A percentile compares a stretch with the other conserved stretches of the same genome.
Evolutionary conservation across 2,113 vertebrate genomes (phyloP).

Genomic region (Dromas ardeola): DNA sequence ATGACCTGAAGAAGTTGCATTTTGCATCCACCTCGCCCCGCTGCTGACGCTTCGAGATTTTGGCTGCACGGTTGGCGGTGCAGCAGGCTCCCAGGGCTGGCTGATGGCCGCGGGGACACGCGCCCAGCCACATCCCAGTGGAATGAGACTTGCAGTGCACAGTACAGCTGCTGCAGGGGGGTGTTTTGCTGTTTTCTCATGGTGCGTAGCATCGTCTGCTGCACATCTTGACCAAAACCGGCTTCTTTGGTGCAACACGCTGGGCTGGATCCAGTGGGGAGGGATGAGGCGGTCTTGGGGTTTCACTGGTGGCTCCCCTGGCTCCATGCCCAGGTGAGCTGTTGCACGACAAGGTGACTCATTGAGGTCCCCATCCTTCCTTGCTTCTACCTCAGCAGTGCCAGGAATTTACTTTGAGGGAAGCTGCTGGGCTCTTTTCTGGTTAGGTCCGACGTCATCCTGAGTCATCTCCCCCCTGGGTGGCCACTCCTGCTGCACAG

Average conservation of each 20-base stretch:
- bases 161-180: background rate
- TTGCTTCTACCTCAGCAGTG: background rate
- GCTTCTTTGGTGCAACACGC: rapidly evolving
- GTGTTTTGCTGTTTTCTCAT: background rate
- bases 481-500: background rate
- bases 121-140: no score
- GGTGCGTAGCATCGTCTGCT: background rate
- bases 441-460: no score
- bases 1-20: background rate
- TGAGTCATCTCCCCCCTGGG: background rate
- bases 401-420: background rate
- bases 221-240: background rate
- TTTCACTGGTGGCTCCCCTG: background rate
- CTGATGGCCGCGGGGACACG: rapidly evolving
- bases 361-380: background rate
- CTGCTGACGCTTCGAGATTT: background rate
- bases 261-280: background rate
- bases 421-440: background rate
- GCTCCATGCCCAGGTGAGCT: background rate
- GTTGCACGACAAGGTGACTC: background rate
- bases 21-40: background rate
- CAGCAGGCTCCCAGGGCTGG: background rate
- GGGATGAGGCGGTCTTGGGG: no score
- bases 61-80: background rate
- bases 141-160: background rate